A percentile compares a stretch with the other conserved stretches of the same genome.
phyloP scores from a whole-genome alignment of 2,113 vertebrate species.

The Jacana jacana region DNA sequence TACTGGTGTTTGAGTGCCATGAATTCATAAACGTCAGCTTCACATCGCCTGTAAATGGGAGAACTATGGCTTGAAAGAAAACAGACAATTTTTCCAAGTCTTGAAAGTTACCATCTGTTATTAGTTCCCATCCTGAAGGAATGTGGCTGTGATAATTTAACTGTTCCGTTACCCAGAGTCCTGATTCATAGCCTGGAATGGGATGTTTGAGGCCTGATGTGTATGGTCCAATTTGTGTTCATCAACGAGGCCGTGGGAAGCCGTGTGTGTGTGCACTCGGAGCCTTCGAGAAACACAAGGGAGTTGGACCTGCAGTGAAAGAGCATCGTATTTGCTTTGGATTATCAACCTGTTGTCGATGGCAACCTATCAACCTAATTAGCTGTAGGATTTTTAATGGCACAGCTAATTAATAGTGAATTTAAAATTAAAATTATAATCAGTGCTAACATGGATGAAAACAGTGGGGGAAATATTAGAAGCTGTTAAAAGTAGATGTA shows the following conservation, averaged over 20 bases:
- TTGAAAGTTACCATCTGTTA: conserved; percentile 54
- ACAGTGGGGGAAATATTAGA: not conserved
- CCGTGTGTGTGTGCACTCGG: not conserved
- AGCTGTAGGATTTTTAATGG: conserved; percentile 53
- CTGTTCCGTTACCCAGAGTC: not conserved
- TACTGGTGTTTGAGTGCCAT: not conserved
- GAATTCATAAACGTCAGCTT: not conserved
- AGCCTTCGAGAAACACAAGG: not conserved
- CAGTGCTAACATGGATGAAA: conserved; percentile 1
- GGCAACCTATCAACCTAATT: conserved; percentile 58
- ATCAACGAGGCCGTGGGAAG: not conserved
- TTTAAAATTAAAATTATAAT: conserved; percentile 56
- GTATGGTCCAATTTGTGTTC: not conserved
- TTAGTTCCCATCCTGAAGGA: not conserved
- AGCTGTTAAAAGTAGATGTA: not conserved
- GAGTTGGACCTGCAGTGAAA: not conserved
- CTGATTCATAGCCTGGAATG: not conserved
- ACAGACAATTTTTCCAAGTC: not conserved
- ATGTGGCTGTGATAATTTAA: not conserved
- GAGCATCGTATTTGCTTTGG: conserved; percentile 51
- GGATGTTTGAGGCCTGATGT: not conserved
- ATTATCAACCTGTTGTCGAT: conserved; percentile 64
- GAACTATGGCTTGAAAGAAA: not conserved
- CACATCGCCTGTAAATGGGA: not conserved
- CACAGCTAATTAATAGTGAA: conserved; percentile 55